Evolutionary conservation across 2,797 vertebrate genomes (phyloP).

Genomic region (Enteromius radiatus): DNA sequence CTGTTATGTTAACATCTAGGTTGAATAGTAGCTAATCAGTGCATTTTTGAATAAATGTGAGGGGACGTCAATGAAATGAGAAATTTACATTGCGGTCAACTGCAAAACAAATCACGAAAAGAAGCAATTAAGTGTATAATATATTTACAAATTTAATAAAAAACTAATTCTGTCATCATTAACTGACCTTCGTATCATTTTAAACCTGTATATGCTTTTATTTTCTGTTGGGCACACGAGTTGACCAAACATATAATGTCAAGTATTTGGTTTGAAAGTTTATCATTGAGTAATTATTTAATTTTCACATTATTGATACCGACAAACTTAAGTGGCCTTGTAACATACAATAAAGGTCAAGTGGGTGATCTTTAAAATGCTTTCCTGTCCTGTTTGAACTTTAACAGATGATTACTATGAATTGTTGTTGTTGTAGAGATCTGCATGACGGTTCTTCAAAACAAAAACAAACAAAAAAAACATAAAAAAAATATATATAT

Average conservation of each 20-base stretch:
- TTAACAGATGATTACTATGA: neutral
- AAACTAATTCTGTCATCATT: neutral
- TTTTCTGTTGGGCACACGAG: neutral
- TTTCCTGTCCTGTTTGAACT: neutral
- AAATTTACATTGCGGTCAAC: neutral
- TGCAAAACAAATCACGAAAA: neutral
- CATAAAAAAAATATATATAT: too few relatives aligned
- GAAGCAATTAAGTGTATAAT: neutral
- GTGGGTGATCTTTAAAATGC: neutral
- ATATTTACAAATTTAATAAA: neutral
- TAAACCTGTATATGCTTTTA: neutral
- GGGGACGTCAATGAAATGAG: neutral
- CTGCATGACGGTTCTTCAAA: neutral
- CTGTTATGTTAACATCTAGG: neutral
- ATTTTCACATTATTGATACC: neutral
- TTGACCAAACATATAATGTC: neutral
- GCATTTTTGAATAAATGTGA: neutral
- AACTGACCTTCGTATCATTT: neutral
- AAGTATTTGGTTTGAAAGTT: neutral
- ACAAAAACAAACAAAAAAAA: neutral
- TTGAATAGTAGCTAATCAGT: slow-evolving; percentile 13
- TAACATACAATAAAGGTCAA: neutral
- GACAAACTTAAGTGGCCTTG: neutral
- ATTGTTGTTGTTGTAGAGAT: neutral
- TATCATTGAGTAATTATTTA: neutral